Conservation (phyloP, 2,113 vertebrate genomes). For the Corythaixoides concolor region DNA sequence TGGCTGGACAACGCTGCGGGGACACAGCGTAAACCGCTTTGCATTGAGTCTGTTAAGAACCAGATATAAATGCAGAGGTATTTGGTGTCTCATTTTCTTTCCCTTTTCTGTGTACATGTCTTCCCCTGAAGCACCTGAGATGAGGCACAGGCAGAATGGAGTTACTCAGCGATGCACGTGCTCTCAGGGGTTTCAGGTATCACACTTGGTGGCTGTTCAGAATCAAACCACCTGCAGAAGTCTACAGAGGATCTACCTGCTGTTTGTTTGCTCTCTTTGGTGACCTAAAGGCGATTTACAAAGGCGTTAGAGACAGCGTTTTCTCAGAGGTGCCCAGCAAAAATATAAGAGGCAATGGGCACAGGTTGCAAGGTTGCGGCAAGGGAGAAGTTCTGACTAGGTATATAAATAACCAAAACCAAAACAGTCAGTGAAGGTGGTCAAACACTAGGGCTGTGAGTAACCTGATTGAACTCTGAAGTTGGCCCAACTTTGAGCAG, state of each 20-base stretch:
- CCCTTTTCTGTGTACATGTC: not conserved
- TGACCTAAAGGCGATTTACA: not conserved
- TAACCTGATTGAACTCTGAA: not conserved
- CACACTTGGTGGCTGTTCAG: not conserved
- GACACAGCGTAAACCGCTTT: not conserved
- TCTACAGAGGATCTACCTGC: not conserved
- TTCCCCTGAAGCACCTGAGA: not conserved
- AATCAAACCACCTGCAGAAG: not conserved
- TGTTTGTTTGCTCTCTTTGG: not conserved
- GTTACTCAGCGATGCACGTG: not conserved
- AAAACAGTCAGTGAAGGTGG: not conserved
- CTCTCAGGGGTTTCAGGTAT: not conserved
- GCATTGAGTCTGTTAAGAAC: not conserved
- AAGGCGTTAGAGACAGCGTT: not conserved
- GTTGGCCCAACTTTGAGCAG: not conserved
- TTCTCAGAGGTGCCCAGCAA: not conserved
- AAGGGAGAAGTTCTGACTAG: not conserved
- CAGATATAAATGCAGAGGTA: not conserved
- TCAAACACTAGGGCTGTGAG: not conserved
- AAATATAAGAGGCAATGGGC: not conserved
- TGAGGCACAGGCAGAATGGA: not conserved
- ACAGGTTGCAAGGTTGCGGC: not conserved
- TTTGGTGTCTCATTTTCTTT: not conserved
- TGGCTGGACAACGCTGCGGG: not conserved
- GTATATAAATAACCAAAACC: not conserved